These are phyloP conservation scores for Chromis chromis DNA, from an alignment of 2,797 vertebrate genomes.

Conservation along the genomic window DNA sequence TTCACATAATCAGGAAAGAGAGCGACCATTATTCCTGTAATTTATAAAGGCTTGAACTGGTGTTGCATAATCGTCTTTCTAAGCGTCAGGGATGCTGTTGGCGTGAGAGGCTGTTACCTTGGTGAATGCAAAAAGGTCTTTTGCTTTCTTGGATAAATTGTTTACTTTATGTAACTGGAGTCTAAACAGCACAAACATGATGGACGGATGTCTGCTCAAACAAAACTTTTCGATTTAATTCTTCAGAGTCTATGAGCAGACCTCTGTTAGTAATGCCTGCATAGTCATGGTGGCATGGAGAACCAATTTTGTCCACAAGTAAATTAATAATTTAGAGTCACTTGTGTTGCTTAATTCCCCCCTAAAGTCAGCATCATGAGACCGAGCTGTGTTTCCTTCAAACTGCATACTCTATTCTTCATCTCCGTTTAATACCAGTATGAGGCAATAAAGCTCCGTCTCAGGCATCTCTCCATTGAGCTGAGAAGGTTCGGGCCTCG, in stretches of 20 bases:
- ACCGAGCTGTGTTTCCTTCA: constrained; percentile 42
- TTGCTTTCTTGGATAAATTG: constrained; percentile 58
- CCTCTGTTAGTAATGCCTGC: neutral
- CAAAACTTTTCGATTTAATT: constrained; percentile 1
- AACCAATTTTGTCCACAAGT: constrained; percentile 5
- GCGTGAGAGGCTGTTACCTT: constrained; percentile 73
- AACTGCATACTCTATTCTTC: constrained; percentile 26
- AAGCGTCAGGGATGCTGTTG: constrained; percentile 67
- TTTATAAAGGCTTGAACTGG: constrained; percentile 65
- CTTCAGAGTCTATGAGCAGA: constrained; percentile 11
- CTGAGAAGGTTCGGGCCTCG: constrained; percentile 53
- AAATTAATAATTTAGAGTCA: constrained; percentile 33
- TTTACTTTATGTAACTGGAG: constrained; percentile 67
- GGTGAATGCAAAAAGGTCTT: constrained; percentile 72
- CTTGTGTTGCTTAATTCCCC: constrained; percentile 1
- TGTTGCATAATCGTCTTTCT: constrained; percentile 77
- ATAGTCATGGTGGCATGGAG: constrained; percentile 5
- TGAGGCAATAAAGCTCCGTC: constrained; percentile 50
- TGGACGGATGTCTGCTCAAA: constrained; percentile 21
- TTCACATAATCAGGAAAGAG: constrained; percentile 69
- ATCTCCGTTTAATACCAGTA: constrained; percentile 53
- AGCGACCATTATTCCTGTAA: constrained; percentile 70
- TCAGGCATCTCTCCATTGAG: constrained; percentile 56
- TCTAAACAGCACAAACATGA: constrained; percentile 24
- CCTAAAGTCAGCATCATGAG: constrained; percentile 29